Base-by-base conservation (phyloP, 53 echinoderm and acorn worm species). In the Zoroaster sp. region DNA sequence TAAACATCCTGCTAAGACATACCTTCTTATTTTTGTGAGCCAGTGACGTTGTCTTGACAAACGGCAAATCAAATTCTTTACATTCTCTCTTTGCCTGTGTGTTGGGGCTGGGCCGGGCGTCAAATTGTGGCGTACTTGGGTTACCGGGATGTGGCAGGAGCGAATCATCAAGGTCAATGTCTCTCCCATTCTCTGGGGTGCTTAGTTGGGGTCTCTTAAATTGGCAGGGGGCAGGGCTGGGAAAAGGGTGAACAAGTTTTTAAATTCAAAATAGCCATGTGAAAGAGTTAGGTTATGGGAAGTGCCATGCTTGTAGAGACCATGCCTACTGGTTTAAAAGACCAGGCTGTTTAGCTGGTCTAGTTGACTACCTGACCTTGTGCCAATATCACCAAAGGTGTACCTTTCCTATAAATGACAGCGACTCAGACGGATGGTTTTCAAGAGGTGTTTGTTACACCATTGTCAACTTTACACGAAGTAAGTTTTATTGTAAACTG, bases 1-100 rank as follows among this genome's bases (percentile, higher is more conserved):
- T 59, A 21, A 23, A 10, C 43, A 21, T 39, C 3, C 69, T 34
- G 10, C 23, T 3, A 40, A 49, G 7, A 51, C 86, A 14, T 47
- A 95, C 95, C 95, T 83, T 92, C 69, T 94, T 91, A 30, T 82
- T 89, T 80, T 91, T 89, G 66, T 83, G 71, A 9, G 92, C 94
- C 21, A 91, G 66, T 4, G 98, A 94, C 6, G 98, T 98, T 4
- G 95, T 98, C 72, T 94, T 98, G 35, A 98, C 93, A 42, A 91
- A 98, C 13, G 94, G 94, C 40, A 98, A 77, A 45, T 89, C 94
- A 72, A 98, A 93, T 85, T 98, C 98, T 25, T 83, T 77, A 54
- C 98, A 98, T n/a, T 89, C 89, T 32, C 83, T 89, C 68, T 93
- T 94, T 53, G 86, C 86, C 43, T 89, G 80, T 0, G 82, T 46